Evolutionary conservation across 2,113 vertebrate genomes (phyloP), one percentile per base, ranked within the genome.

Genomic region (Spilogale gracilis): DNA sequence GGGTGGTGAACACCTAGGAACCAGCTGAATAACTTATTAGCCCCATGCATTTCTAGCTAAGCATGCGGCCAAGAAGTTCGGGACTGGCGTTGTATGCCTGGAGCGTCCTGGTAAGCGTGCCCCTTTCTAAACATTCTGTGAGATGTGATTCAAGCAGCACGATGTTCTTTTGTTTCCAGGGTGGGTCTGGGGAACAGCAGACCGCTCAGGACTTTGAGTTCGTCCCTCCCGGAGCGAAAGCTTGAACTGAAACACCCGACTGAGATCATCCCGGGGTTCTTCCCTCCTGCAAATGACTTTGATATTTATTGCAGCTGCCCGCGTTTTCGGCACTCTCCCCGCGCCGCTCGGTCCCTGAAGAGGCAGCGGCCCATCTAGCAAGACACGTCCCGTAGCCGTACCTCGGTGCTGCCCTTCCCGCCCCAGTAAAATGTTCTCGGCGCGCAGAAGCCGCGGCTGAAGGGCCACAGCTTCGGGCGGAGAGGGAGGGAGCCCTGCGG

Each of bases 391-490:
- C 60, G 80, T 81, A 32, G 90, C 95, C 97, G 95, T 98, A 98
- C 97, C 98, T 98, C 98, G 97, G 98, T 98, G 98, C 96, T 86
- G 97, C 94, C 23, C 6, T 84, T 96, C 82, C 80, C 98, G 96
- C 48, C 50, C 92, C 84, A 38, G 67, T 61, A 98, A 97, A 97
- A 98, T 97, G 97, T 96, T 96, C 97, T 95, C 38, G 0, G 93
- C 17, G 32, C 96, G 98, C 97, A 98, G 98, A 98, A 98, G 98
- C 98, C 76, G 98, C 97, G 78, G 96, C 98, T 98, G 96, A 98
- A 97, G 52, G 97, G 96, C 63, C 93, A 95, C 67, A 0, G 88
- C 96, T 96, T 69, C 65, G 69, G 89, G 96, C 38, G 0, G 81
- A 78, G 91, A 52, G 93, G 76, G 95, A 95, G 89, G 92, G 95